Evolutionary conservation across 2,113 vertebrate genomes (phyloP).

Genomic region (Megaptera novaeangliae): DNA sequence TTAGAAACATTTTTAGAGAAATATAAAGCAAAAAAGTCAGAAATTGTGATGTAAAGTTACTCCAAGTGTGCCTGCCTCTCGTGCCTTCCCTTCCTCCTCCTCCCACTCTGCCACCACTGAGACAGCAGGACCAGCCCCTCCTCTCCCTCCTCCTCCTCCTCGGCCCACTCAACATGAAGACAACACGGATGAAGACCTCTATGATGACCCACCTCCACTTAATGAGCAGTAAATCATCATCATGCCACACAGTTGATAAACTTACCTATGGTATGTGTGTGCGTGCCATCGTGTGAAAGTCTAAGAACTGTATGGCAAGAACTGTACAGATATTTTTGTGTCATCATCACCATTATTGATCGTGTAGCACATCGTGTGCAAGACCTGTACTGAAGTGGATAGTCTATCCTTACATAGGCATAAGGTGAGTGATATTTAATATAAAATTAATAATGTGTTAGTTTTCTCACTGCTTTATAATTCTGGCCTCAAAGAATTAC

Average conservation of each 20-base stretch:
- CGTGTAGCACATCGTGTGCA: not conserved
- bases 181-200: not conserved
- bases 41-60: not conserved
- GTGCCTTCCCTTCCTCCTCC: not conserved
- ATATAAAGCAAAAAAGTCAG: not conserved
- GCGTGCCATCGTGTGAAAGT: not conserved
- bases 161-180: not conserved
- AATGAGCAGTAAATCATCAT: not conserved
- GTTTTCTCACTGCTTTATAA: not conserved
- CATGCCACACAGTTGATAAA: not conserved
- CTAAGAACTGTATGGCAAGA: not conserved
- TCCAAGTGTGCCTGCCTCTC: not conserved
- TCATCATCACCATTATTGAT: not conserved
- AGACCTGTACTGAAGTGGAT: not conserved
- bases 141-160: not conserved
- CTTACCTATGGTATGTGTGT: not conserved
- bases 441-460: not conserved
- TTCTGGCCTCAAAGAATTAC: not conserved
- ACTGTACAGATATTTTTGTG: not conserved
- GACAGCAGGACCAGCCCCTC: not conserved
- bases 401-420: not conserved
- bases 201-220: not conserved
- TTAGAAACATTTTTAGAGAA: not conserved
- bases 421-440: not conserved
- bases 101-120: not conserved